phyloP scores from a whole-genome alignment of 2,888 invertebrate species.

The Ophion costatus region DNA sequence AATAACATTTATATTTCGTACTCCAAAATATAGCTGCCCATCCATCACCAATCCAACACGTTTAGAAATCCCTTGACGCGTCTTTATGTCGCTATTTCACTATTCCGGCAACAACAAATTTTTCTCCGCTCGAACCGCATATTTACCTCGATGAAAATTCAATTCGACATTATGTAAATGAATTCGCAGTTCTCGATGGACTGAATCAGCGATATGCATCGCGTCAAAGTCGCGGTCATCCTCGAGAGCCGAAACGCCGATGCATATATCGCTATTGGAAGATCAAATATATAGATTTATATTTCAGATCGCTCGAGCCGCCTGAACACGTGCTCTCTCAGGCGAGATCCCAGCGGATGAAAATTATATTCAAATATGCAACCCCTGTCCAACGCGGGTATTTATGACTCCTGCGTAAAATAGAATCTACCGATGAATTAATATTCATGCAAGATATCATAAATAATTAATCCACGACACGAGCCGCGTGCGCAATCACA shows the following conservation, averaged over 20 bases:
- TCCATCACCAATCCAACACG: slow-evolving; percentile 71
- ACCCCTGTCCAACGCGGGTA: slow-evolving; percentile 29
- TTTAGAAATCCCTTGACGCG: slow-evolving; percentile 70
- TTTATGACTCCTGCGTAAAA: slow-evolving; percentile 14
- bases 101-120: background rate
- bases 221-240: background rate
- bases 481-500: background rate
- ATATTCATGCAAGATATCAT: slow-evolving; percentile 55
- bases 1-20: slow-evolving; percentile 21
- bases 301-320: background rate
- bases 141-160: background rate
- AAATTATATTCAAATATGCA: slow-evolving; percentile 46
- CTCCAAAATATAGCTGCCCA: slow-evolving; percentile 70
- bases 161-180: slow-evolving; percentile 15
- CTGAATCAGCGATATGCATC: background rate
- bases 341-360: slow-evolving; percentile 9
- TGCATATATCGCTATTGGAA: background rate
- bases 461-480: slow-evolving; percentile 55
- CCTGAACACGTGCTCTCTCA: background rate
- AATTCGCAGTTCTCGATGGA: background rate
- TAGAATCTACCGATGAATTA: slow-evolving; percentile 56
- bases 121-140: background rate
- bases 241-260: background rate
- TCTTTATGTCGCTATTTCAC: slow-evolving; percentile 66
- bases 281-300: slow-evolving; percentile 7